Evolutionary conservation across 2,797 vertebrate species (phyloP).

Genomic region (Gorsachius magnificus): DNA sequence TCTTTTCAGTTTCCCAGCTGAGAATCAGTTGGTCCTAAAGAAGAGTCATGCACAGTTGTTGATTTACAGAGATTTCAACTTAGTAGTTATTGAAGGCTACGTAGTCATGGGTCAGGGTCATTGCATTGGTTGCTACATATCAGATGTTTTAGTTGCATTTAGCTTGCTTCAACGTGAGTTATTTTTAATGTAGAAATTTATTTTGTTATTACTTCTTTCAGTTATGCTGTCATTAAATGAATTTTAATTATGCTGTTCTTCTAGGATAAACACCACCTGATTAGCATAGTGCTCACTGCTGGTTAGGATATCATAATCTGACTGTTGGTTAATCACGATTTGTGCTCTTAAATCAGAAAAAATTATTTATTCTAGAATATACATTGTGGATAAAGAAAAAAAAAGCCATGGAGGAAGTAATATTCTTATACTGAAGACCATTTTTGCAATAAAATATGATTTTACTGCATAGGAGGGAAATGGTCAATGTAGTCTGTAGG

Average conservation of each 20-base stretch:
- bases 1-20: background rate
- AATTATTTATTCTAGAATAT: background rate
- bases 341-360: background rate
- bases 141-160: constrained; percentile 19
- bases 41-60: background rate
- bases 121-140: background rate
- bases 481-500: background rate
- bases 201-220: background rate
- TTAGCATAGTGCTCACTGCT: background rate
- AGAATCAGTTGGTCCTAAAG: background rate
- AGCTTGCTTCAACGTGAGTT: background rate
- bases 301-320: background rate
- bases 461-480: background rate
- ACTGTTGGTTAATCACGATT: background rate
- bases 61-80: background rate
- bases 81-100: background rate
- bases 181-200: background rate
- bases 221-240: background rate
- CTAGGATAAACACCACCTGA: background rate
- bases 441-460: background rate
- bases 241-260: background rate
- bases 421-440: background rate
- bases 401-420: background rate
- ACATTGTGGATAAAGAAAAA: background rate
- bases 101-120: background rate